Evolutionary conservation across 2,888 invertebrate species (phyloP), one percentile per base, ranked within the genome.

Genomic region (Drosophila flavopinicola): DNA sequence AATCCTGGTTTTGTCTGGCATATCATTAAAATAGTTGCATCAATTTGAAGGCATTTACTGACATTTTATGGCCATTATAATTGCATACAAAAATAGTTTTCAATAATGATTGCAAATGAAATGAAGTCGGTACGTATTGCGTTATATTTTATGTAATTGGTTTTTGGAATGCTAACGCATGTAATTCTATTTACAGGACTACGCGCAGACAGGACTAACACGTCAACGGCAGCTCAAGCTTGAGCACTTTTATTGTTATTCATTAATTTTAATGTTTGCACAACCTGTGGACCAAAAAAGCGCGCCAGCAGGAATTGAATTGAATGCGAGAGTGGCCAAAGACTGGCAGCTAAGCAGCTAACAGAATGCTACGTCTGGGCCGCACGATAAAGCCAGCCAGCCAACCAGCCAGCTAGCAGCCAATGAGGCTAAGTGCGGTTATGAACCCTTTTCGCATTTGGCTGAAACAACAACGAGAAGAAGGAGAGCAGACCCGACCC

Each of bases 251-350:
- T 86, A 87, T 82, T 88, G 88, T 87, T 88, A 84, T 88, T 88
- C 89, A 88, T 89, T 88, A 89, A 89, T 88, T 89, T 88, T 87
- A 86, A 88, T 88, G 86, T 88, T 88, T 86, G 78, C 80, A 68
- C 78, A 80, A 82, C 82, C 80, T 85, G n/a, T n/a, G 44, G 9
- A 23, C 30, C 30, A 30, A 44, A 44, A 44, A 20, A 11, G n/a
- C n/a, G 80, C 71, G 61, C 52, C 11, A 51, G 53, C 66, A 15
- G 20, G 63, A 70, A 75, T 82, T 78, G 69, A 85, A 88, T 85
- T 88, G 78, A 87, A 87, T 83, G 80, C 76, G 63, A n/a, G 71
- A 82, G 75, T 77, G 67, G 66, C 49, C 71, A 56, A 42, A 15
- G 20, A 52, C 38, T 29, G 15, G n/a, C 56, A 61, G 59, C 59